These are phyloP conservation scores for Anthoscopus minutus DNA, from an alignment of 2,113 vertebrate genomes.

Conservation along the genomic window DNA sequence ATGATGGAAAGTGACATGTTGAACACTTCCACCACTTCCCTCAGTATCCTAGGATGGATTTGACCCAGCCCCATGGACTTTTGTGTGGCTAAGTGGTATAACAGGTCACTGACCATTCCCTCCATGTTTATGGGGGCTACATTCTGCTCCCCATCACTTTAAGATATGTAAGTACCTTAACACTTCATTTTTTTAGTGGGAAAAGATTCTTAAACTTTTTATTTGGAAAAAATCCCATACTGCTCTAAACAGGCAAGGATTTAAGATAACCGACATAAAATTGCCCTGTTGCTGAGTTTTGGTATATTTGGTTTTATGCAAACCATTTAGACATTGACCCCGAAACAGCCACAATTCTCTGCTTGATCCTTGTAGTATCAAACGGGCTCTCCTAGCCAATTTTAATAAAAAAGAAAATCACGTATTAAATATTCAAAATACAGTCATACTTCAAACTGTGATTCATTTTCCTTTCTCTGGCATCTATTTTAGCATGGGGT, in stretches of 20 bases:
- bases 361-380: neutral
- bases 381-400: neutral
- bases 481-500: neutral
- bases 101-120: neutral
- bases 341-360: neutral
- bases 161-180: neutral
- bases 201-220: neutral
- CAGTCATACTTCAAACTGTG: neutral
- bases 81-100: neutral
- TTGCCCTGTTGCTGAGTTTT: neutral
- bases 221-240: neutral
- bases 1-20: neutral
- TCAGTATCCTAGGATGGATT: neutral
- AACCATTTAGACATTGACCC: neutral
- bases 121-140: accelerated
- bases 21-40: neutral
- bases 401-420: neutral
- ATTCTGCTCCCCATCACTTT: neutral
- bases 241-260: neutral
- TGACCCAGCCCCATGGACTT: neutral
- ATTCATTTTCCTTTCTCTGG: neutral
- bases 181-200: neutral
- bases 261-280: neutral
- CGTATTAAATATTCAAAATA: neutral
- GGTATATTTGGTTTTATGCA: neutral